A percentile compares a stretch with the other conserved stretches of the same genome.
Evolutionary conservation across 2,888 invertebrate genomes (phyloP).

Genomic region (Elysia crispata): DNA sequence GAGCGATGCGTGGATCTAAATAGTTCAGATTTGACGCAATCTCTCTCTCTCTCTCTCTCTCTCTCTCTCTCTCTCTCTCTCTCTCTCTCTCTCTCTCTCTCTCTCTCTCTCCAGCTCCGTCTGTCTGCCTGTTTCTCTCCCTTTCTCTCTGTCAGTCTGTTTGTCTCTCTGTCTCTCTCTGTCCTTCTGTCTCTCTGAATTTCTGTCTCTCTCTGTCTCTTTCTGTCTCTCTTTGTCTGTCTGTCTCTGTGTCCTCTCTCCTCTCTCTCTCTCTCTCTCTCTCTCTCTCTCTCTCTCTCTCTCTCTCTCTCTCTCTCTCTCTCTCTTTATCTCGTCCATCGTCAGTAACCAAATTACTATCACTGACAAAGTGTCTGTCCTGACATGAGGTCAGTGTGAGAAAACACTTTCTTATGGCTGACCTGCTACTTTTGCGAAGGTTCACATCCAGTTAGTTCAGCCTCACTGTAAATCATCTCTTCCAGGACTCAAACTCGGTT

Average conservation of each 20-base stretch:
- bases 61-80: constrained; percentile 21
- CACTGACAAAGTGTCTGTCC: too few species aligned
- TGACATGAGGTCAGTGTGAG: too few species aligned
- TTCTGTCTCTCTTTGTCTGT: neutral
- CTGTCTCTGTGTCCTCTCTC: neutral
- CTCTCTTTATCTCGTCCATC: too few species aligned
- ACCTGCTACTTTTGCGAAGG: too few species aligned
- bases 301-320: too few species aligned
- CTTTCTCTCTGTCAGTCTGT: neutral
- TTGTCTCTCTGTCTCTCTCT: neutral
- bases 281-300: too few species aligned
- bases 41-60: neutral
- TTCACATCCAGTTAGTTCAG: too few species aligned
- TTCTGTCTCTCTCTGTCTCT: neutral
- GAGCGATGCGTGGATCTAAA: too few species aligned
- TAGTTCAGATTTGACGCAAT: neutral
- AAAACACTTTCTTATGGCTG: too few species aligned
- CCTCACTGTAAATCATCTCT: too few species aligned
- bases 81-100: constrained; percentile 15
- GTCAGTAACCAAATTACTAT: too few species aligned
- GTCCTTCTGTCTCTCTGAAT: neutral
- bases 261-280: neutral
- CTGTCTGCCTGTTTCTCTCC: neutral
- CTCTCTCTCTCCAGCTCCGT: neutral
- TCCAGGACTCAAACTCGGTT: too few species aligned